Base-by-base conservation (phyloP, 2,113 vertebrate species). In the Taurulus bubalis region DNA sequence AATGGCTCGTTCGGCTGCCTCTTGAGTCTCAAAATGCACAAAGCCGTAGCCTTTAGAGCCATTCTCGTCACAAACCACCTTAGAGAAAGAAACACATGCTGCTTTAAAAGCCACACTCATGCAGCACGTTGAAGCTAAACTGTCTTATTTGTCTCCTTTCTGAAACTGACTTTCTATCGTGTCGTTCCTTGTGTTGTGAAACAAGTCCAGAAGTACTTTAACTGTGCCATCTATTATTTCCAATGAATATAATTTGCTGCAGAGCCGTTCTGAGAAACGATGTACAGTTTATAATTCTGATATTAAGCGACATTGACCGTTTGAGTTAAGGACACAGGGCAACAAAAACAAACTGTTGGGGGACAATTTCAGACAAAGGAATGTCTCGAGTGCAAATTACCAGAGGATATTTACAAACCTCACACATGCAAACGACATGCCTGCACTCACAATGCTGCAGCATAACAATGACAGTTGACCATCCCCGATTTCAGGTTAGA, bases 61-160 rank as follows among this genome's bases (percentile, higher is more conserved):
- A 94, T 99, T 99, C 94, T 99, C 98, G 92, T 99, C 98, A 93
- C 98, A 99, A 80, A 99, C 98, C 93, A 99, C 98, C 98, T 99
- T 88, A 20, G 81, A 92, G 71, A 80, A 89, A 90, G 49, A 83
- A 30, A 87, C 20, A 75, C 85, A 53, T 87, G 89, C 85, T 32
- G 47, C 42, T 77, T 80, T 89, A 78, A 49, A n/a, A 73, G 40
- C 14, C 78, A 74, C 77, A 78, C 69, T 10, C 86, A 85, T 83
- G 81, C 87, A 64, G 18, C 59, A 45, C 8, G 55, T 47, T 36
- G 20, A 68, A 75, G 16, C 40, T 24, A 0, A 64, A 36, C 14
- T 3, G 14, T 16, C 26, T 15, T 8, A 36, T 7, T 2, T 26
- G 16, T 12, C 6, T 9, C 26, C 2, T 45, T 11, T 60, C 0